These are phyloP conservation scores for Felis chaus DNA, from an alignment of 2,113 vertebrate genomes.

Conservation along the genomic window DNA sequence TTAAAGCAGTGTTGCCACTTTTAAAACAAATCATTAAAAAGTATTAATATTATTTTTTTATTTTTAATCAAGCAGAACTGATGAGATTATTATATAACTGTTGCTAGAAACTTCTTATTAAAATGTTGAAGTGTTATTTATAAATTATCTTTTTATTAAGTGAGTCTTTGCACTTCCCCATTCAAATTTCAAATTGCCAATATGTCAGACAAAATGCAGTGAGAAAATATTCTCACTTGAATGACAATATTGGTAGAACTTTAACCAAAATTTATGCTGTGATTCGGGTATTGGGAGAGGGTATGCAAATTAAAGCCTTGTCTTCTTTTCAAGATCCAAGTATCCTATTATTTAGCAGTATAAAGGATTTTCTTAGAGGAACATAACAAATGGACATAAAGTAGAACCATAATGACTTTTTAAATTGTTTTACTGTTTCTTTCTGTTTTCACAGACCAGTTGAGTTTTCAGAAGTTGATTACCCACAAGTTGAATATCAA, in stretches of 20 bases:
- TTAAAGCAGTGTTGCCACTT: not conserved
- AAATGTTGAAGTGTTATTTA: not conserved
- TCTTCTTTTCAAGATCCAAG: not conserved
- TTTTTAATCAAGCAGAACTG: not conserved
- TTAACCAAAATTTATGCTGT: not conserved
- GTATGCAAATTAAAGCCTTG: not conserved
- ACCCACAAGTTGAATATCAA: constrained; percentile 60
- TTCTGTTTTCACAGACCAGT: constrained; percentile 64
- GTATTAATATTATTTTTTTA: not conserved
- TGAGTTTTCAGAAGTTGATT: constrained; percentile 67
- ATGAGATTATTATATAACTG: not conserved
- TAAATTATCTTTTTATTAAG: not conserved
- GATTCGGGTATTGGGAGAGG: not conserved
- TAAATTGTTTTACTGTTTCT: not conserved
- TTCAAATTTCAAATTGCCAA: not conserved
- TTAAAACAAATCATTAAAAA: not conserved
- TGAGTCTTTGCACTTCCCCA: not conserved
- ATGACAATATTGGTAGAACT: not conserved
- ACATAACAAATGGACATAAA: not conserved
- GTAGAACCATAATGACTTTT: not conserved
- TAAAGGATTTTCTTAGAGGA: not conserved
- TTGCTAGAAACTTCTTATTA: not conserved
- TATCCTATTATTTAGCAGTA: not conserved
- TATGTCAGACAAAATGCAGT: not conserved
- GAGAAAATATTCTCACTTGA: not conserved